Evolutionary conservation across 2,888 invertebrate species (phyloP).

Genomic region (Ophioninae sp.): DNA sequence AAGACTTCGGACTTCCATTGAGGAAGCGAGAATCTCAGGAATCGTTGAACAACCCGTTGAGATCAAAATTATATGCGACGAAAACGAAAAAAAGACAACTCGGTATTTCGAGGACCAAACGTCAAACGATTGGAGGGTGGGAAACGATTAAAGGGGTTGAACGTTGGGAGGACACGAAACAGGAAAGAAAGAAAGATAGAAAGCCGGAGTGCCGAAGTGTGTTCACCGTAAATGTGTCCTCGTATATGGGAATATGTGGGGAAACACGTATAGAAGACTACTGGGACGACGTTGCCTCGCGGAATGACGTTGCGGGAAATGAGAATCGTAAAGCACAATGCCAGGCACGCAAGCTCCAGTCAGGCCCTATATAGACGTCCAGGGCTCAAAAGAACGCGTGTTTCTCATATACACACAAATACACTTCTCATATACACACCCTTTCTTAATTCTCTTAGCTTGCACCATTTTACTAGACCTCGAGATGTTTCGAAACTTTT

Average conservation of each 20-base stretch:
- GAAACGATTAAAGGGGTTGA: slow-evolving; percentile 31
- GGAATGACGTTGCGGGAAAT: slow-evolving; percentile 77
- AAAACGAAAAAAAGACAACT: slow-evolving; percentile 19
- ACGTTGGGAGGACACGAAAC: slow-evolving; percentile 55
- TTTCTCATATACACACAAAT: neutral
- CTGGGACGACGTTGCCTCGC: slow-evolving; percentile 65
- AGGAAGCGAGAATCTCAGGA: neutral
- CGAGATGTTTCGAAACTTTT: slow-evolving; percentile 29
- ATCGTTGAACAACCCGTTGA: slow-evolving; percentile 7
- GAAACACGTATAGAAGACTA: slow-evolving; percentile 39
- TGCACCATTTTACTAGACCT: slow-evolving; percentile 14
- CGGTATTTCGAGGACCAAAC: slow-evolving; percentile 9
- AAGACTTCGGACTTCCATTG: too few species aligned
- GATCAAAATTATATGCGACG: slow-evolving; percentile 13
- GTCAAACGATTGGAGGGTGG: neutral
- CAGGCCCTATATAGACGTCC: neutral
- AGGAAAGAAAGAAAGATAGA: slow-evolving; percentile 49
- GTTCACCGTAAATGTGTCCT: neutral
- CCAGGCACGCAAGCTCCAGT: slow-evolving; percentile 73
- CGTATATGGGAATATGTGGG: neutral
- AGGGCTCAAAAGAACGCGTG: slow-evolving; percentile 39
- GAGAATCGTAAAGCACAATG: slow-evolving; percentile 76
- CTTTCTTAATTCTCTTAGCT: neutral
- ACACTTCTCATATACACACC: neutral
- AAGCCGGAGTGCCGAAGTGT: slow-evolving; percentile 22